phyloP scores from a whole-genome alignment of 1,140 invertebrate species.

The Drosophila simulans region DNA sequence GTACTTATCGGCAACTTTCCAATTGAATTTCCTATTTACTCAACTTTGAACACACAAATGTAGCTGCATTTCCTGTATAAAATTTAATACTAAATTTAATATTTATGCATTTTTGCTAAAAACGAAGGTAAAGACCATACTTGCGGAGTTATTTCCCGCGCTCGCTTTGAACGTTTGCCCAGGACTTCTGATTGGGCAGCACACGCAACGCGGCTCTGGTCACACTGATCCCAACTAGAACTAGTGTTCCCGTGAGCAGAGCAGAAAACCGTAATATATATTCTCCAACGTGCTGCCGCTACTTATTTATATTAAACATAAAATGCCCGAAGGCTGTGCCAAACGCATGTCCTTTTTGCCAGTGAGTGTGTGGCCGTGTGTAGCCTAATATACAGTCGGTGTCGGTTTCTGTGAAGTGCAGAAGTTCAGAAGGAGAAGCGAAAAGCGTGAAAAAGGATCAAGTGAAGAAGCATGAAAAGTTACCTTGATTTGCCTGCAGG shows the following conservation, averaged over 20 bases:
- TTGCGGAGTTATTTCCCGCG: neutral
- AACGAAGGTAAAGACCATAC: no score
- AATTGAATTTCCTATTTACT: neutral
- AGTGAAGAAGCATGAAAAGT: neutral
- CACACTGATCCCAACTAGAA: slow-evolving; percentile 18
- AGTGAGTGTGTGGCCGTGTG: slow-evolving; percentile 50
- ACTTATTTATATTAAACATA: slow-evolving; percentile 64
- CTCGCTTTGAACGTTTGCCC: neutral
- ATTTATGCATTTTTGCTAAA: no score
- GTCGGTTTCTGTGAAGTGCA: slow-evolving; percentile 8
- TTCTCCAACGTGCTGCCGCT: slow-evolving; percentile 53
- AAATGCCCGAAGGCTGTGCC: slow-evolving; percentile 66
- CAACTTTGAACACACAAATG: no score
- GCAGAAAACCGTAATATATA: slow-evolving; percentile 67
- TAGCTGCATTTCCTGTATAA: neutral
- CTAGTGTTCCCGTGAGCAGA: slow-evolving; percentile 30
- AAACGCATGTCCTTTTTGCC: slow-evolving; percentile 66
- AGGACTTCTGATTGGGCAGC: neutral
- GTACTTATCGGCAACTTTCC: neutral
- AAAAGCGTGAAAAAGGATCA: neutral
- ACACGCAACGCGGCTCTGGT: slow-evolving; percentile 1
- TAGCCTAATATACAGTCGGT: slow-evolving; percentile 25
- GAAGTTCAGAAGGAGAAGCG: neutral
- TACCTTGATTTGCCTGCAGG: slow-evolving; percentile 13
- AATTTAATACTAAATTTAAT: no score